Evolutionary conservation across 2,797 vertebrate genomes (phyloP).

Genomic region (Sandelia bainsii): DNA sequence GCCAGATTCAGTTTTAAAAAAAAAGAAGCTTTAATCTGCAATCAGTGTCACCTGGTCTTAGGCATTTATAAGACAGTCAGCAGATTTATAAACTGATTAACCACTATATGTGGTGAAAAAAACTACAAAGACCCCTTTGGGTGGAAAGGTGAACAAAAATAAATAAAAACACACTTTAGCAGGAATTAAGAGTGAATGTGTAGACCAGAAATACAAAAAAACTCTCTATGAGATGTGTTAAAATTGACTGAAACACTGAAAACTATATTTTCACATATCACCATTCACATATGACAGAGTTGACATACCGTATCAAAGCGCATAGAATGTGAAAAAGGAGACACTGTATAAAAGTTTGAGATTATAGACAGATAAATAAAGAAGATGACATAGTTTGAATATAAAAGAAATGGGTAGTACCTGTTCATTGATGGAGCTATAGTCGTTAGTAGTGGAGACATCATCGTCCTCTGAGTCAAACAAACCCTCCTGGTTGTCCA

Average conservation of each 20-base stretch:
- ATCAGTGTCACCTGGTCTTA: neutral
- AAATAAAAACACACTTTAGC: neutral
- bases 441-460: slow-evolving; percentile 95
- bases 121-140: neutral
- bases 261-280: no score
- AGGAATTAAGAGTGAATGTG: no score
- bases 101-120: neutral
- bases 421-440: slow-evolving; percentile 97
- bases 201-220: no score
- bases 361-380: neutral
- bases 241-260: no score
- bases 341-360: no score
- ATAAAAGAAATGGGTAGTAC: slow-evolving; percentile 66
- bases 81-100: neutral
- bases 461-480: slow-evolving; percentile 97
- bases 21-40: neutral
- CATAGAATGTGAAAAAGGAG: no score
- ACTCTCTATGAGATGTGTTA: no score
- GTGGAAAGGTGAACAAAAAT: slow-evolving; percentile 10
- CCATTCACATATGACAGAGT: no score
- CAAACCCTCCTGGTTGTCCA: slow-evolving; percentile 95
- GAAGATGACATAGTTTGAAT: neutral
- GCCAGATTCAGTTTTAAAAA: no score
- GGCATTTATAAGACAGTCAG: neutral
- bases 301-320: no score